These are phyloP conservation scores for Ostrea denselamellosa DNA, from an alignment of 1,140 invertebrate genomes.

Conservation along the genomic window DNA sequence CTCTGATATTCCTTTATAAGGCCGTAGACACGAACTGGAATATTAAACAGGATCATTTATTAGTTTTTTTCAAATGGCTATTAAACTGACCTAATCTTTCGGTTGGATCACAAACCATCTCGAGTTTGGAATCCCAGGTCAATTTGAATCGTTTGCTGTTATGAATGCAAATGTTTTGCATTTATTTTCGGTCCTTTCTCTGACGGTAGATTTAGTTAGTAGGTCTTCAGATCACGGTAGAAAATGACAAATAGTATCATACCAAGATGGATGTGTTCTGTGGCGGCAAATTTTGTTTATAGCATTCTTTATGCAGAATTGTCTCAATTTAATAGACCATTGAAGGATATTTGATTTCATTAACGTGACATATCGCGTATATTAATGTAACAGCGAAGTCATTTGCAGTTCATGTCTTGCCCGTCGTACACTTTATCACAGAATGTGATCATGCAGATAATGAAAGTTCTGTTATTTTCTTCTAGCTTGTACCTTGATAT, in stretches of 20 bases:
- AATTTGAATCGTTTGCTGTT: background rate
- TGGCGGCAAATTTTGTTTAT: background rate
- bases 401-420: no score
- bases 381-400: background rate
- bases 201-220: background rate
- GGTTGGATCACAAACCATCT: background rate
- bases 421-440: no score
- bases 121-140: background rate
- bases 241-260: background rate
- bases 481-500: no score
- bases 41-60: background rate
- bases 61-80: background rate
- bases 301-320: background rate
- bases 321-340: background rate
- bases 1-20: background rate
- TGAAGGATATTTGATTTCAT: background rate
- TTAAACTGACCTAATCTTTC: background rate
- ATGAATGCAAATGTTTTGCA: background rate
- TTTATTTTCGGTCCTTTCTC: background rate
- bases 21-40: background rate
- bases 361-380: background rate
- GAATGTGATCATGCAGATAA: no score
- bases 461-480: no score
- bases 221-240: background rate
- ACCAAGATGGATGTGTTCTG: background rate